Base-by-base conservation (phyloP, 1,140 invertebrate species). In the Pentalonia nigronervosa region DNA sequence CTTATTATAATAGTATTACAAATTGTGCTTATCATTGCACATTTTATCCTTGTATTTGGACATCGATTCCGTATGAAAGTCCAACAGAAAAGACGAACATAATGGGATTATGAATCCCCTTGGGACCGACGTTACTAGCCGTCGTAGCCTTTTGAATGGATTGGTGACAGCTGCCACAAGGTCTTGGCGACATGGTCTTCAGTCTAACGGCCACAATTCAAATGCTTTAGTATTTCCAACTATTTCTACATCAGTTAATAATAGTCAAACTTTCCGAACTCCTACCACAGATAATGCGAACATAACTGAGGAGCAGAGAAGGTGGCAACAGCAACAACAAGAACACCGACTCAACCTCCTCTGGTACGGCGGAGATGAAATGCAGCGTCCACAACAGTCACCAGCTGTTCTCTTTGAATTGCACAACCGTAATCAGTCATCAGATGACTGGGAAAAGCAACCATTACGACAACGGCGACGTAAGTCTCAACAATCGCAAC, bases 141-240 rank as follows among this genome's bases (percentile, higher is more conserved):
- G 53, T 60, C 89, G 56, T n/a, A 41, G 36, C 14, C 7, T 90
- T 17, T 90, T 90, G 0, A 90, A 90, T 23, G 89, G 89, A 45
- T 90, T 90, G 36, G 25, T 90, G 17, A 90, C 53, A 30, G 89
- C 53, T 20, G 89, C 89, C 23, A 90, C 89, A 36, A 90, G 41
- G 7, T 90, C 89, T 90, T 90, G 89, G 89, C 89, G 53, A 90
- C 36, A 90, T 90, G 89, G 89, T 67, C 41, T 90, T 90, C 53
- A 67, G 9, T 7, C 53, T 20, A 90, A 67, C 45, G 36, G 53
- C 7, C 89, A 90, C 2, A 45, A 36, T 36, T 90, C 53, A 20
- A 90, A 90, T 14, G 9, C 89, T 21, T n/a, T 90, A 56, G 89
- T 90, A 45, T 90, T 90, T 67, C 89, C 89, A 45, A 90, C 89